Conservation (phyloP, 35 echinoderm and acorn worm genomes). For the Eucidaris tribuloides region DNA sequence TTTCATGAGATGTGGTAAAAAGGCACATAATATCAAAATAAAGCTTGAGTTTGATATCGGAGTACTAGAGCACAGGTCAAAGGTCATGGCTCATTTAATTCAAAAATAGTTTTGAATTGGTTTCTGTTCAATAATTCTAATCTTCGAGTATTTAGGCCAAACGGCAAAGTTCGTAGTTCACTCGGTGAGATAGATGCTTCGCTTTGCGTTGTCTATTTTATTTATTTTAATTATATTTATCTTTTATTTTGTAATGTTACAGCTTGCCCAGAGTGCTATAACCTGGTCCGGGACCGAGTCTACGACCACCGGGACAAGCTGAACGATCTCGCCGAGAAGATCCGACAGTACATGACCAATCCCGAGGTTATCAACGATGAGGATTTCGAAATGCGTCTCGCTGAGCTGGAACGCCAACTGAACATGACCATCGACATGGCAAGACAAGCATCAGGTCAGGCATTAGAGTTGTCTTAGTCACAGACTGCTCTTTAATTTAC, state of each 20-base stretch:
- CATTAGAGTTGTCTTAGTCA: not conserved
- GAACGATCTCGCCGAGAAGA: constrained; percentile 42
- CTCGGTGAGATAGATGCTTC: no score
- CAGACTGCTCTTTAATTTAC: no score
- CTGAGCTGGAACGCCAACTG: constrained; percentile 53
- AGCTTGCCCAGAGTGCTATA: constrained; percentile 93
- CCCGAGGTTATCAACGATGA: constrained; percentile 75
- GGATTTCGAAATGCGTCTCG: constrained; percentile 83
- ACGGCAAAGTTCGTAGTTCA: no score
- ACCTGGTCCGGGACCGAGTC: constrained; percentile 84
- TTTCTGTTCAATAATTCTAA: no score
- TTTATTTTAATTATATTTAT: not conserved
- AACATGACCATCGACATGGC: constrained; percentile 42
- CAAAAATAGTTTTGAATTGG: no score
- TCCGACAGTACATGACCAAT: constrained; percentile 43
- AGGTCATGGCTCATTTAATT: no score
- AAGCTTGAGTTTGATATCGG: no score
- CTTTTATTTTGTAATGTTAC: not conserved
- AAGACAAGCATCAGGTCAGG: constrained; percentile 37
- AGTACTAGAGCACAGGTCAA: no score
- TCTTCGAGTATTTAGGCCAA: no score
- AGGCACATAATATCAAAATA: no score
- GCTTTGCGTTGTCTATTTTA: no score
- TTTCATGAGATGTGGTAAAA: no score
- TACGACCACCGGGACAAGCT: constrained; percentile 71